These are phyloP conservation scores for Clavelina lepadiformis DNA, from an alignment of 23 tunicate species.

Conservation along the genomic window DNA sequence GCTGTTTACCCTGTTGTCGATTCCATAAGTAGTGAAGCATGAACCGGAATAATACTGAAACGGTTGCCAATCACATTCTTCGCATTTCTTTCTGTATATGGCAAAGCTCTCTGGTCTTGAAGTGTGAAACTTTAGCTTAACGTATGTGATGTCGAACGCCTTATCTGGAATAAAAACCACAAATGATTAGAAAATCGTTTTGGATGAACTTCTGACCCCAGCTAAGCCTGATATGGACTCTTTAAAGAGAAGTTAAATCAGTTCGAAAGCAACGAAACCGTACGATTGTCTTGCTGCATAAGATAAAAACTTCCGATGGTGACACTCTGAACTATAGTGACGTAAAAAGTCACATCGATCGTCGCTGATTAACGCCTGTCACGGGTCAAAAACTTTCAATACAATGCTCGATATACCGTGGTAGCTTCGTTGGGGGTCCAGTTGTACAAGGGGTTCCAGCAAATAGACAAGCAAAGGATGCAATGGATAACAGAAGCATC, in stretches of 20 bases:
- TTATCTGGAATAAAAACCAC: constrained; percentile 57
- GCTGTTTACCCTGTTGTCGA: constrained; percentile 80
- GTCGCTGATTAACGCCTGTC: no score
- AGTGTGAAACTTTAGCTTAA: constrained; percentile 80
- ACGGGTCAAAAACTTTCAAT: no score
- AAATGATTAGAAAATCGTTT: background rate
- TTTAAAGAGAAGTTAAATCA: background rate
- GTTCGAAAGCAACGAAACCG: background rate
- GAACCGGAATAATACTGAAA: constrained; percentile 94
- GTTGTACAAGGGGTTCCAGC: no score
- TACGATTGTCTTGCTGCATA: no score
- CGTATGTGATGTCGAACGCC: constrained; percentile 98
- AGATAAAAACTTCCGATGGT: no score
- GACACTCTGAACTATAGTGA: no score
- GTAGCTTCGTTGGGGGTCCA: no score
- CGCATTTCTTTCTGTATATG: constrained; percentile 87
- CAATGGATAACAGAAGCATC: no score
- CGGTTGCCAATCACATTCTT: constrained; percentile 83
- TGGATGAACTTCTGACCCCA: background rate
- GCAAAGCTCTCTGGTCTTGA: constrained; percentile 94
- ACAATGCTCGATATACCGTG: no score
- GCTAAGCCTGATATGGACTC: background rate
- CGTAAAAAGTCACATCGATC: no score
- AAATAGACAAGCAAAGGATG: no score
- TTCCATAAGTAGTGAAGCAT: constrained; percentile 72